A percentile compares a stretch with the other conserved stretches of the same genome.
Conservation (phyloP, 2,113 vertebrate species). For the Kryptolebias marmoratus region DNA sequence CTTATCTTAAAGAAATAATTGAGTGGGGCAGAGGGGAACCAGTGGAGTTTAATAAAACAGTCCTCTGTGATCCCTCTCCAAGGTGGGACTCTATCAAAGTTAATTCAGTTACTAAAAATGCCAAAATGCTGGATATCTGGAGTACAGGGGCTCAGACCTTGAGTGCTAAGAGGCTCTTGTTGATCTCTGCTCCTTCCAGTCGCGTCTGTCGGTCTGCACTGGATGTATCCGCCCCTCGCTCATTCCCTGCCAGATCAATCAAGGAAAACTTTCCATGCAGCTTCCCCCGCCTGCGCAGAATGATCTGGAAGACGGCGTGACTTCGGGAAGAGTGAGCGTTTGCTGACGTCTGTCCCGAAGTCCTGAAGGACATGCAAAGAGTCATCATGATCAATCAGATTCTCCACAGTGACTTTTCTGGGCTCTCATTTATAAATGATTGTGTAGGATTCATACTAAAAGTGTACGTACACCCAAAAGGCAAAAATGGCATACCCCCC, state of each 20-base stretch:
- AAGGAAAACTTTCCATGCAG: constrained; percentile 98
- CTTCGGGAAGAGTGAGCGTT: constrained; percentile 96
- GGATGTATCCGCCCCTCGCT: constrained; percentile 96
- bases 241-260: constrained; percentile 97
- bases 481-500: too few species aligned
- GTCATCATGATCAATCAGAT: neutral
- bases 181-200: constrained; percentile 98
- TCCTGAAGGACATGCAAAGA: constrained; percentile 77
- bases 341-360: constrained; percentile 96
- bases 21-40: too few species aligned
- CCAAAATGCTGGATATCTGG: neutral
- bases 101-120: too few species aligned
- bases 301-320: constrained; percentile 98
- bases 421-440: too few species aligned
- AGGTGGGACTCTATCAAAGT: too few species aligned
- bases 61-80: too few species aligned
- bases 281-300: constrained; percentile 92
- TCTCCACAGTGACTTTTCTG: neutral
- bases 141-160: constrained; percentile 81
- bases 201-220: constrained; percentile 96
- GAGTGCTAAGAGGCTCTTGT: constrained; percentile 97
- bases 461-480: too few species aligned
- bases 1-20: too few species aligned
- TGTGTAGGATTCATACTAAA: too few species aligned
- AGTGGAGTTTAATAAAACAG: too few species aligned